phyloP scores from a whole-genome alignment of 2,797 vertebrate species.

The Crypturellus tataupa region DNA sequence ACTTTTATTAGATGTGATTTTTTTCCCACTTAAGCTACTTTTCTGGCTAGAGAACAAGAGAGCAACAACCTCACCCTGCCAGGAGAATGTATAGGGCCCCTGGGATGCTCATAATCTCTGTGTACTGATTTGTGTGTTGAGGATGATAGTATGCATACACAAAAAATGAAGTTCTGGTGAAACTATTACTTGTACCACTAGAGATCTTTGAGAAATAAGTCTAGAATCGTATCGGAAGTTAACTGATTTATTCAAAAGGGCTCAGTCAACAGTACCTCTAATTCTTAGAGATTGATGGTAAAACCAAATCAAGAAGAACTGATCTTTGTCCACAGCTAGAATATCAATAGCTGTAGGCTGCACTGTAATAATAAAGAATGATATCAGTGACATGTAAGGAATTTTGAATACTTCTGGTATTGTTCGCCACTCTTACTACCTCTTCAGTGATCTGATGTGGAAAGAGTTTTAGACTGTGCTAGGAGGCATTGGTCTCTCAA shows the following conservation, averaged over 20 bases:
- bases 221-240: neutral
- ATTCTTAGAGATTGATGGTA: neutral
- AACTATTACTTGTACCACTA: neutral
- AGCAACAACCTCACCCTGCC: neutral
- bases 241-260: neutral
- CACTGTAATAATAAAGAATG: neutral
- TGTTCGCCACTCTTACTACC: neutral
- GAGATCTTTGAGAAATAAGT: neutral
- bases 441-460: neutral
- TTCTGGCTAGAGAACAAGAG: neutral
- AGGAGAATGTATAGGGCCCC: neutral
- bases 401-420: neutral
- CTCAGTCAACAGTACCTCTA: neutral
- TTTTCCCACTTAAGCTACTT: neutral
- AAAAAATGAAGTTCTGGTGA: neutral
- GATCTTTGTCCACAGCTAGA: neutral
- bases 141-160: neutral
- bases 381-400: neutral
- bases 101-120: accelerated
- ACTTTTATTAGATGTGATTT: neutral
- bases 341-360: neutral
- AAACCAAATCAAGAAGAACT: neutral
- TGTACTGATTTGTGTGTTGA: neutral
- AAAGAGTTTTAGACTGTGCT: slow-evolving; percentile 11
- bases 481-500: neutral